Evolutionary conservation across 2,888 invertebrate species (phyloP).

Genomic region (Monoplex corrugatus): DNA sequence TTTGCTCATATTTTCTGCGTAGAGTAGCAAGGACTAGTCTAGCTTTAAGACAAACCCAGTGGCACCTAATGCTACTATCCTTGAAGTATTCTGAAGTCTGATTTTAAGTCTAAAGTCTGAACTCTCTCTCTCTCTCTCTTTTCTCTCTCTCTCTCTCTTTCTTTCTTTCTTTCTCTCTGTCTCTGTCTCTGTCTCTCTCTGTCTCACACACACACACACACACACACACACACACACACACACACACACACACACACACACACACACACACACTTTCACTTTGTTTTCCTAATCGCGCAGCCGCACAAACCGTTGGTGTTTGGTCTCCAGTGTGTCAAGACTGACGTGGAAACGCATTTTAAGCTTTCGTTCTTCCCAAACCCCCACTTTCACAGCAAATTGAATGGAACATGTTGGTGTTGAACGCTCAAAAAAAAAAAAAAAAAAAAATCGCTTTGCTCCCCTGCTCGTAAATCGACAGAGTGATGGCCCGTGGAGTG

Average conservation of each 20-base stretch:
- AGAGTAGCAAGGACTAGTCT: too few relatives aligned
- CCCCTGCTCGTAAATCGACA: slow-evolving; percentile 22
- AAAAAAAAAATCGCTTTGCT: not conserved
- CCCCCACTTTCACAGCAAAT: slow-evolving; percentile 37
- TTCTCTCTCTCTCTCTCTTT: not conserved
- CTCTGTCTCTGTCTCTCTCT: not conserved
- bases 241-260: too few relatives aligned
- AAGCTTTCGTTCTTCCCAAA: not conserved
- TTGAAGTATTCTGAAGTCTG: too few relatives aligned
- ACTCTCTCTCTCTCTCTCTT: not conserved
- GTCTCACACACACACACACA: too few relatives aligned
- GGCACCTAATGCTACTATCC: too few relatives aligned
- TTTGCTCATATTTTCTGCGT: too few relatives aligned
- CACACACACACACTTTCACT: slow-evolving; percentile 5
- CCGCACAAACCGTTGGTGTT: too few relatives aligned
- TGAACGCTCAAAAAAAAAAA: not conserved
- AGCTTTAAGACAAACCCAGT: too few relatives aligned
- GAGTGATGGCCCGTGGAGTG: slow-evolving; percentile 46
- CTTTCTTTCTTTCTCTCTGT: not conserved
- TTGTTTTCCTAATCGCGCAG: too few relatives aligned
- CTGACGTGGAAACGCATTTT: not conserved
- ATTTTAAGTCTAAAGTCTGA: too few relatives aligned
- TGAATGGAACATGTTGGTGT: slow-evolving; percentile 39
- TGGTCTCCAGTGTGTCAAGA: not conserved
- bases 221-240: too few relatives aligned